Conservation (phyloP, 2,888 invertebrate genomes). For the Lithophane leautieri region DNA sequence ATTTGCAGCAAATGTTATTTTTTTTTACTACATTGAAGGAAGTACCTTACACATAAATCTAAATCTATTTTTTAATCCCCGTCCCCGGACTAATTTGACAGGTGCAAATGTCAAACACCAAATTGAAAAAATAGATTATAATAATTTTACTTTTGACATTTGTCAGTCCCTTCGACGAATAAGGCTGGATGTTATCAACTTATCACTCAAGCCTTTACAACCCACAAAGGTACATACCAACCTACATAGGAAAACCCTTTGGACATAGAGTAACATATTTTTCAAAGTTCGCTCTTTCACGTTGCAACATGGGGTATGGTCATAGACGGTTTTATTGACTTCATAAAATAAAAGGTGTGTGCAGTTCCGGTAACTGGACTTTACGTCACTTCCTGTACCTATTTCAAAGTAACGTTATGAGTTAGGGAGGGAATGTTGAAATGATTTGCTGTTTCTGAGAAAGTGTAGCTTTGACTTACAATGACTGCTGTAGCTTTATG, state of each 20-base stretch:
- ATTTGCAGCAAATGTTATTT: too few relatives aligned
- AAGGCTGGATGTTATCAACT: neutral
- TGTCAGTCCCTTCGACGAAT: too few relatives aligned
- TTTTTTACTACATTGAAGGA: too few relatives aligned
- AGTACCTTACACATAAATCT: too few relatives aligned
- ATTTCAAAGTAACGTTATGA: conserved; percentile 59
- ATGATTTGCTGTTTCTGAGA: conserved; percentile 41
- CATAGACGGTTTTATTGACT: conserved; percentile 75
- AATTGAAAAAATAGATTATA: too few relatives aligned
- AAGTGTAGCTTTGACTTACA: conserved; percentile 13
- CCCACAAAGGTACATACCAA: neutral
- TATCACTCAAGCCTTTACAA: neutral
- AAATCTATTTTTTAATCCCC: too few relatives aligned
- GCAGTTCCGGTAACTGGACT: conserved; percentile 55
- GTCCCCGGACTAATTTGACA: too few relatives aligned
- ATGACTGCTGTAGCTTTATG: conserved; percentile 7
- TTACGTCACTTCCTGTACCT: conserved; percentile 51
- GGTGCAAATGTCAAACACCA: too few relatives aligned
- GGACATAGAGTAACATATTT: conserved; percentile 42
- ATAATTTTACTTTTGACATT: neutral
- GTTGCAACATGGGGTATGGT: conserved; percentile 11
- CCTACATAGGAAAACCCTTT: neutral
- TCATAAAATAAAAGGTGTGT: conserved; percentile 76
- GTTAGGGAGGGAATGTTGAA: conserved; percentile 28
- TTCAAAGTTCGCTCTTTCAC: conserved; percentile 27